Conservation (phyloP, 1,140 invertebrate genomes). For the Scaptomyza montana region DNA sequence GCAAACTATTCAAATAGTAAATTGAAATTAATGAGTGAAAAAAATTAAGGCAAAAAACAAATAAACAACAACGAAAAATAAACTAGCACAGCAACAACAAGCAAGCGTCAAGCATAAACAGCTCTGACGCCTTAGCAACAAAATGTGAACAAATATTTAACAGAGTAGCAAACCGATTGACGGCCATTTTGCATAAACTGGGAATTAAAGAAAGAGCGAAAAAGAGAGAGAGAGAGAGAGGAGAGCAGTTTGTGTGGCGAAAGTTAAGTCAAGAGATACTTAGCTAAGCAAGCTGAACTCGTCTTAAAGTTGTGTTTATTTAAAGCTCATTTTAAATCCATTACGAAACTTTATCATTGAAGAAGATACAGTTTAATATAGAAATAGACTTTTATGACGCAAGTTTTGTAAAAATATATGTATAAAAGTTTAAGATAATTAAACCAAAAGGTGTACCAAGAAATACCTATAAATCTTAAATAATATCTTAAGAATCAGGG, state of each 20-base stretch:
- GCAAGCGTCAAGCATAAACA: neutral
- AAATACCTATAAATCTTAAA: too few species aligned
- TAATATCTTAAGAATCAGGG: too few species aligned
- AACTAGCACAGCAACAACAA: conserved; percentile 11
- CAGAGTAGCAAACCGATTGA: conserved; percentile 17
- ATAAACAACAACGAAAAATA: conserved; percentile 2
- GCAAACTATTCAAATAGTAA: conserved; percentile 40
- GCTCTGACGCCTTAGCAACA: conserved; percentile 38
- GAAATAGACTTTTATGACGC: too few species aligned
- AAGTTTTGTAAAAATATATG: too few species aligned
- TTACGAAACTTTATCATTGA: neutral
- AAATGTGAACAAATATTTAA: conserved; percentile 37
- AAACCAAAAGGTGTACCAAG: too few species aligned
- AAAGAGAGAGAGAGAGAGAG: neutral
- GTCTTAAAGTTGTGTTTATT: neutral
- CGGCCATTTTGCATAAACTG: conserved; percentile 46
- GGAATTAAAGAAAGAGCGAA: neutral
- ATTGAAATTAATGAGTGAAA: conserved; percentile 55
- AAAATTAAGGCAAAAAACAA: conserved; percentile 10
- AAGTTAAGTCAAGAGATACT: neutral
- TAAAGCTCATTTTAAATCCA: neutral
- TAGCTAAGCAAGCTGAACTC: neutral
- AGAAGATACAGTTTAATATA: too few species aligned
- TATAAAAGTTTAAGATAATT: too few species aligned
- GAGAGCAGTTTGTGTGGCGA: neutral